A percentile compares a stretch with the other conserved stretches of the same genome.
Conservation (phyloP, 1,140 invertebrate genomes). For the Dysdera silvatica region DNA sequence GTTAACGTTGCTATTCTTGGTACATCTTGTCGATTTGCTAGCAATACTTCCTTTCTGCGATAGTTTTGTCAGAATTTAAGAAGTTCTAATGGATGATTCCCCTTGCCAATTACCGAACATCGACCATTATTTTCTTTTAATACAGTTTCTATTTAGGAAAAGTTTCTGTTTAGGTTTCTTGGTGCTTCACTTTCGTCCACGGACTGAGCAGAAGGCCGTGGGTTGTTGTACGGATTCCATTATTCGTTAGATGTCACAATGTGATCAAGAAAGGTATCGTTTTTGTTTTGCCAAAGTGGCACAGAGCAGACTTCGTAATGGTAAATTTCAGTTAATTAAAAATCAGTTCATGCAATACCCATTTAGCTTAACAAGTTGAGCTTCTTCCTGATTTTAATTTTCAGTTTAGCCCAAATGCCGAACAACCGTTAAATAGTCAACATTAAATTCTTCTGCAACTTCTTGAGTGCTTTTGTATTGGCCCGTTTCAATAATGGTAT, state of each 20-base stretch:
- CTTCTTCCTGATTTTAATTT: constrained; percentile 14
- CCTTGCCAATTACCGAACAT: not conserved
- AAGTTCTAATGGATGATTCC: not conserved
- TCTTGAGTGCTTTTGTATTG: not conserved
- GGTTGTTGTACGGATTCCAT: no score
- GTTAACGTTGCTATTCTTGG: not conserved
- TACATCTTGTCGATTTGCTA: not conserved
- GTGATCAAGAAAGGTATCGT: not conserved
- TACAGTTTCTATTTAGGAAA: not conserved
- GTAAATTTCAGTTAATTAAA: constrained; percentile 5
- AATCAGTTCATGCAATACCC: constrained; percentile 6
- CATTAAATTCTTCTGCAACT: not conserved
- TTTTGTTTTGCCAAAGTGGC: constrained; percentile 1
- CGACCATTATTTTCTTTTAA: not conserved
- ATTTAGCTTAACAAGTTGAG: constrained; percentile 19
- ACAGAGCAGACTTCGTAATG: not conserved
- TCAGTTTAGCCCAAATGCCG: not conserved
- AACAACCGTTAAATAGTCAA: not conserved
- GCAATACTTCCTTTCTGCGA: not conserved
- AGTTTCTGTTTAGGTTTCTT: no score
- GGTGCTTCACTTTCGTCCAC: not conserved
- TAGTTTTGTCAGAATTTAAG: not conserved
- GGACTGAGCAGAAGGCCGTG: not conserved
- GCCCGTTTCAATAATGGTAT: no score
- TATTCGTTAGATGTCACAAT: not conserved